Conservation (phyloP, 2,113 vertebrate species). For the Eurystomus gularis region DNA sequence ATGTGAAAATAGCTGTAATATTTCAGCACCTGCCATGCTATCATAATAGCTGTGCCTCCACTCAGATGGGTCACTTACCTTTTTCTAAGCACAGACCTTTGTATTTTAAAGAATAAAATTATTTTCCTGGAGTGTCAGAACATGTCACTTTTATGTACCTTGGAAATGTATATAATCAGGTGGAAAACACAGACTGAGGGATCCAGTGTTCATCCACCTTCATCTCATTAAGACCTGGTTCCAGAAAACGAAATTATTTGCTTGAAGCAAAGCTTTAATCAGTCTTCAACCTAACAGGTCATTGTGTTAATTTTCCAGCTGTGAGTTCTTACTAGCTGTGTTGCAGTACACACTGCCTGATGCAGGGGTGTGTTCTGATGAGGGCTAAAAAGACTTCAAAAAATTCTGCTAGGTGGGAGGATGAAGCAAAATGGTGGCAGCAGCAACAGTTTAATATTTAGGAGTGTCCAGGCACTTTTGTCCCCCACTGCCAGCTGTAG, state of each 20-base stretch:
- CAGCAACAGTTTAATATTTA: not conserved
- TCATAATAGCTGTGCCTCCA: not conserved
- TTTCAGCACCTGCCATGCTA: not conserved
- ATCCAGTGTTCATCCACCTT: not conserved
- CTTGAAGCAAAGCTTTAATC: slow-evolving; percentile 7
- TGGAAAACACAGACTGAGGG: not conserved
- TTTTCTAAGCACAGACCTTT: not conserved
- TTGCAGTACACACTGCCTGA: not conserved
- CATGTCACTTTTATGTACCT: not conserved
- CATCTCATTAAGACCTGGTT: not conserved
- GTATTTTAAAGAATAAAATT: not conserved
- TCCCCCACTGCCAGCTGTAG: not conserved
- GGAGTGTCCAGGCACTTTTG: not conserved
- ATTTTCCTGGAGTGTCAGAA: not conserved
- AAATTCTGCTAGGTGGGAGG: not conserved
- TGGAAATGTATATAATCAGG: not conserved
- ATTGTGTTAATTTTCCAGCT: not conserved
- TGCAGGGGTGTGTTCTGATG: not conserved
- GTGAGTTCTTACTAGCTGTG: not conserved
- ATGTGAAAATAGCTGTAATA: slow-evolving; percentile 13
- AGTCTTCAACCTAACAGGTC: not conserved
- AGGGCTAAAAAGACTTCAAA: not conserved
- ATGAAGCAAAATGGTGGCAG: not conserved
- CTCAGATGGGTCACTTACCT: not conserved
- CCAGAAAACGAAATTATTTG: not conserved